Evolutionary conservation across 2,797 vertebrate genomes (phyloP).

Genomic region (Erithacus rubecula): DNA sequence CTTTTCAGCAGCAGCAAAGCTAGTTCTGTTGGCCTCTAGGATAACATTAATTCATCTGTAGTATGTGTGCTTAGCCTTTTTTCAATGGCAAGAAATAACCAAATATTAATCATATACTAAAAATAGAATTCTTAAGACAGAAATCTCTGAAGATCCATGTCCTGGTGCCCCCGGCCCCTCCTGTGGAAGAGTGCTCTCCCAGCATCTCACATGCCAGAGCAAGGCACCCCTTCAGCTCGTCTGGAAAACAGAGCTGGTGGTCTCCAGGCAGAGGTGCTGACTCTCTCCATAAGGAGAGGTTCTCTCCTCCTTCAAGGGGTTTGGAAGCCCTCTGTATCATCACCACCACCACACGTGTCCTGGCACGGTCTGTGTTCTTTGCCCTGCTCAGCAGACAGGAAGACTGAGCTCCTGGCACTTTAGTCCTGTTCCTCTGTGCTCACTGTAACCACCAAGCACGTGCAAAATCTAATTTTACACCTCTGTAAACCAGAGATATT

Average conservation of each 20-base stretch:
- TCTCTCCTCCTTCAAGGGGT: background rate
- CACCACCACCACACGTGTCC: no score
- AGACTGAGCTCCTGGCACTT: background rate
- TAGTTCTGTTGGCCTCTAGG: background rate
- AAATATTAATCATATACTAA: background rate
- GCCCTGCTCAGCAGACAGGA: background rate
- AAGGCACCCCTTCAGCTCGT: fast-evolving
- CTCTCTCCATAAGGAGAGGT: background rate
- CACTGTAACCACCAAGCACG: background rate
- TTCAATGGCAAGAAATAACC: background rate
- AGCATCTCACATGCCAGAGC: background rate
- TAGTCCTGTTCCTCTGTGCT: background rate
- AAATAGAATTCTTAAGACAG: background rate
- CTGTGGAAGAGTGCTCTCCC: fast-evolving
- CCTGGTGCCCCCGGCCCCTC: fast-evolving
- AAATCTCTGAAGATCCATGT: background rate
- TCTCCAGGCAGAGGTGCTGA: background rate
- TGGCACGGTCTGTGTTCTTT: background rate
- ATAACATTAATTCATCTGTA: background rate
- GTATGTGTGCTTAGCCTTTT: background rate
- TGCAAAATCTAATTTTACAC: background rate
- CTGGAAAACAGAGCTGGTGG: fast-evolving
- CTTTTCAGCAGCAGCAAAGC: background rate
- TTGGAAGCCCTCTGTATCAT: background rate
- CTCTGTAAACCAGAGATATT: background rate